These are phyloP conservation scores for Drosophila aldrichi DNA, from an alignment of 2,888 invertebrate genomes.

Conservation along the genomic window DNA sequence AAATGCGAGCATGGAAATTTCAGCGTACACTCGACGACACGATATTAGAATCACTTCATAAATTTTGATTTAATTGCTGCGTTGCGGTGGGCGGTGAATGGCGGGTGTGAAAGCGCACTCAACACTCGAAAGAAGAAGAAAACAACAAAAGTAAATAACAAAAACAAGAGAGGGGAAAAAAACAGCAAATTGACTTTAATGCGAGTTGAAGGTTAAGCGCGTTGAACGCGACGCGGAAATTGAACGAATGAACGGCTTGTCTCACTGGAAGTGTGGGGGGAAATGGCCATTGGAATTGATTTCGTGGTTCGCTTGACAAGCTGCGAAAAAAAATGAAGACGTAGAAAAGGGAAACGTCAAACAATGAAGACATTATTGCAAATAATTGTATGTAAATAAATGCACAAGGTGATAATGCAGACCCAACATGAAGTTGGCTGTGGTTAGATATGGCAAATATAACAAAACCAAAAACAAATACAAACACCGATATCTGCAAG, in stretches of 20 bases:
- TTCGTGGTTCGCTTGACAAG: slow-evolving; percentile 42
- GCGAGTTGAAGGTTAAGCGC: slow-evolving; percentile 79
- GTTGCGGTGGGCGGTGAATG: background rate
- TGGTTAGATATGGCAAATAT: slow-evolving; percentile 30
- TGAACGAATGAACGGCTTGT: slow-evolving; percentile 35
- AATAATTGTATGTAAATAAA: slow-evolving; percentile 54
- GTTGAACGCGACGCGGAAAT: slow-evolving; percentile 63
- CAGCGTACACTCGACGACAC: slow-evolving; percentile 51
- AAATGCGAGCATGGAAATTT: slow-evolving; percentile 68
- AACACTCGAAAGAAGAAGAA: slow-evolving; percentile 9
- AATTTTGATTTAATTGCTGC: slow-evolving; percentile 71
- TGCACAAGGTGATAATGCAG: slow-evolving; percentile 30
- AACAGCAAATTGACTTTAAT: slow-evolving; percentile 70
- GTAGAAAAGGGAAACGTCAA: slow-evolving; percentile 21
- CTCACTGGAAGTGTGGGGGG: slow-evolving; percentile 11
- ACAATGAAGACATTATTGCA: slow-evolving; percentile 35
- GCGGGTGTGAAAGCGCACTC: slow-evolving; percentile 38
- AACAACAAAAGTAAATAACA: slow-evolving; percentile 13
- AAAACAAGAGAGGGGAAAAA: slow-evolving; percentile 14
- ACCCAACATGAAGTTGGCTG: slow-evolving; percentile 33
- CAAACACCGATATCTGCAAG: slow-evolving; percentile 11
- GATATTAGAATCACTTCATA: slow-evolving; percentile 68
- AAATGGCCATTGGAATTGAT: slow-evolving; percentile 35
- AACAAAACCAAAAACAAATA: background rate
- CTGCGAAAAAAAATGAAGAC: slow-evolving; percentile 15